Evolutionary conservation across 2,888 invertebrate species (phyloP).

Genomic region (Caradrina kadenii): DNA sequence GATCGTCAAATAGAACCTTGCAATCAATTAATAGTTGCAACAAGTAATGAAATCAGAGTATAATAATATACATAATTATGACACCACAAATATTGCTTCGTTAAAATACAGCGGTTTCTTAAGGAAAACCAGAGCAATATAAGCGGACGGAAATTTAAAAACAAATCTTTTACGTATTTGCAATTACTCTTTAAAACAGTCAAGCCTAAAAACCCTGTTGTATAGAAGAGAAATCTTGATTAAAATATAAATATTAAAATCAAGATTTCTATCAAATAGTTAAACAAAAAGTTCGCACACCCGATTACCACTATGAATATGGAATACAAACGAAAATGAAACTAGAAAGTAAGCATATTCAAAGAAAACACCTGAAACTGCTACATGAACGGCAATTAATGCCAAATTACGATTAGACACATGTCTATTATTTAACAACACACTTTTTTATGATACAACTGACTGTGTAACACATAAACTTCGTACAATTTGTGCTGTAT

Average conservation of each 20-base stretch:
- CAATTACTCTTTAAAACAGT: not conserved
- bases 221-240: constrained; percentile 23
- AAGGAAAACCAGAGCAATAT: not conserved
- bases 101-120: not conserved
- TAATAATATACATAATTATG: not conserved
- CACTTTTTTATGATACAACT: constrained; percentile 32
- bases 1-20: not conserved
- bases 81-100: not conserved
- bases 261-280: too few relatives aligned
- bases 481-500: constrained; percentile 18
- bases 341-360: constrained; percentile 41
- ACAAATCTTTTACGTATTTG: not conserved
- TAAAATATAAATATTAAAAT: not conserved
- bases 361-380: constrained; percentile 29
- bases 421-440: constrained; percentile 33
- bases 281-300: not conserved
- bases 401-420: constrained; percentile 28
- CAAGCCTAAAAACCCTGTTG: constrained; percentile 14
- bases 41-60: not conserved
- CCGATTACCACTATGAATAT: not conserved
- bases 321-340: constrained; percentile 29
- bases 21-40: constrained; percentile 26
- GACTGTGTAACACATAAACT: constrained; percentile 28
- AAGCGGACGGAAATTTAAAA: not conserved
- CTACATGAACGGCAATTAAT: constrained; percentile 41